These are phyloP conservation scores for Icerya purchasi DNA, from an alignment of 2,888 invertebrate species.

Conservation along the genomic window DNA sequence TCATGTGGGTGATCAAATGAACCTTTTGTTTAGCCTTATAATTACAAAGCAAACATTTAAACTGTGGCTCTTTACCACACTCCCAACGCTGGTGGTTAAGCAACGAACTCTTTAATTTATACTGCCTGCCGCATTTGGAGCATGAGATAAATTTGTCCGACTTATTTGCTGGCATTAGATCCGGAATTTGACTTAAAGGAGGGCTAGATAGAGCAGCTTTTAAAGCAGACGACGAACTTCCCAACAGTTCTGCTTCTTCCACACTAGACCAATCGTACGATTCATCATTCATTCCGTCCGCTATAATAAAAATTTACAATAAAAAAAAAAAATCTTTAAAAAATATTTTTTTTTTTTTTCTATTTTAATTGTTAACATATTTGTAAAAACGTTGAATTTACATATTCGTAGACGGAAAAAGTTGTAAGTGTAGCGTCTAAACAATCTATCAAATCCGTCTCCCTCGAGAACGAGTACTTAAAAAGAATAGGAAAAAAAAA, in stretches of 20 bases:
- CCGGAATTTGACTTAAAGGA: conserved; percentile 10
- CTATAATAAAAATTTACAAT: no score
- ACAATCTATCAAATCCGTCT: no score
- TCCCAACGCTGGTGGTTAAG: conserved; percentile 21
- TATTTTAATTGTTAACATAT: no score
- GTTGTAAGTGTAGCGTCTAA: no score
- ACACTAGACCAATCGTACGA: conserved; percentile 11
- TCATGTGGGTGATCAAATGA: conserved; percentile 18
- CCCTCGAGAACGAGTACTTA: no score
- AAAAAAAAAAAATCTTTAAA: no score
- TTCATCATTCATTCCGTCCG: conserved; percentile 11
- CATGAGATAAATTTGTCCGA: conserved; percentile 14
- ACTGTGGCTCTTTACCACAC: conserved; percentile 22
- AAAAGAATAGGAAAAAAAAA: no score
- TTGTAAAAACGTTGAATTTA: no score
- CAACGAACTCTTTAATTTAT: conserved; percentile 19
- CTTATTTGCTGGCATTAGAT: conserved; percentile 10
- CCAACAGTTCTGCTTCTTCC: conserved; percentile 10
- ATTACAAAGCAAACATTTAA: conserved; percentile 20
- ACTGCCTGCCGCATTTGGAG: conserved; percentile 18
- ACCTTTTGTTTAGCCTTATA: conserved; percentile 26
- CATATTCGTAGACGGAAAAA: no score
- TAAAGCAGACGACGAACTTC: conserved; percentile 8
- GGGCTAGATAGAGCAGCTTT: conserved; percentile 13
- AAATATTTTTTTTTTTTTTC: no score